Evolutionary conservation across 2,888 invertebrate genomes (phyloP), one percentile per base, ranked within the genome.

Genomic region (Melinopterus prodromus): DNA sequence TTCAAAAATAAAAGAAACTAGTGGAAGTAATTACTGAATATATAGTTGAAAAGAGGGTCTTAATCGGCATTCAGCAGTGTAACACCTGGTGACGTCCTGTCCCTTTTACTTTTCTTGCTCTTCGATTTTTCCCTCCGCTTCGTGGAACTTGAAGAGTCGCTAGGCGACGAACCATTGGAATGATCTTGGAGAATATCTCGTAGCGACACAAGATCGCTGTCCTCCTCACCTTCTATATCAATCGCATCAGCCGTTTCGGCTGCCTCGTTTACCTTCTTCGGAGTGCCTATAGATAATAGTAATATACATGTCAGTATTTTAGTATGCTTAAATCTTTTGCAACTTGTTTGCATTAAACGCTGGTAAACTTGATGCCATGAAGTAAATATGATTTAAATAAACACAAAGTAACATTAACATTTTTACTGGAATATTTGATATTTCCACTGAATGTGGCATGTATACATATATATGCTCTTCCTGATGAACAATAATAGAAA

Each of bases 211-310:
- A 88, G 81, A 81, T 88, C 88, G 37, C 80, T 77, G 78, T 89
- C 88, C 76, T 88, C 88, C 77, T 88, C 88, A 53, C 86, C 88
- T 84, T 88, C 88, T n/a, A 87, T 85, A 83, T 89, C 88, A 6
- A 87, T 83, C n/a, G 85, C 78, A 71, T 88, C 88, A 35, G 84
- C 81, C 26, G 82, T 82, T 79, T 86, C 86, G 12, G 84, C 80
- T 81, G 86, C 87, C 71, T 81, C 80, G 71, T 83, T 84, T 12
- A 53, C 12, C 80, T 88, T 88, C 75, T 87, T 88, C 7, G 88
- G 86, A n/a, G 87, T 87, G 70, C 86, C 88, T 87, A 79, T 71
- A 81, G 83, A 80, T 81, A 77, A 70, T 36, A 53, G 5, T 53
- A 9, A 53, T 9, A 53, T 3, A 16, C 71, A 26, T 7, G 14